Conservation (phyloP, 2,797 vertebrate genomes). For the Micromesistius poutassou region DNA sequence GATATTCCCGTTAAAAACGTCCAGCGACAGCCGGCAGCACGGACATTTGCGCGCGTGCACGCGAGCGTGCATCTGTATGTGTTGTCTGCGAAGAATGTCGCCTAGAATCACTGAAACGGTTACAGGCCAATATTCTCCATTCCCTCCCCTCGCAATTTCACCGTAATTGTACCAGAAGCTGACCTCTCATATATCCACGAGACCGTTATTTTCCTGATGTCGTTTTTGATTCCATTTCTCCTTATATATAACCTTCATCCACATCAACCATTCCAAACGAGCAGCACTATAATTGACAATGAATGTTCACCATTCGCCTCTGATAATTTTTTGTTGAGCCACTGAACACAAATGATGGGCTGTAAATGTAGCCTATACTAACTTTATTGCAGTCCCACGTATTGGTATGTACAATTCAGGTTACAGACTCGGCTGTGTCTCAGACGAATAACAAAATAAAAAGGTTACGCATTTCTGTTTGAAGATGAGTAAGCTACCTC, state of each 20-base stretch:
- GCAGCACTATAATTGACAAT: neutral
- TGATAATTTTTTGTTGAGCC: neutral
- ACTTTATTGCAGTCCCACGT: neutral
- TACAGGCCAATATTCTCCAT: slow-evolving; percentile 46
- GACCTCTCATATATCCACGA: slow-evolving; percentile 67
- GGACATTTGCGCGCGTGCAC: slow-evolving; percentile 15
- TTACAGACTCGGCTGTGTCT: neutral
- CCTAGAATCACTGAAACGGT: slow-evolving; percentile 48
- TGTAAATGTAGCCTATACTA: neutral
- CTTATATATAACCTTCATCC: slow-evolving; percentile 15
- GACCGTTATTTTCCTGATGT: slow-evolving; percentile 59
- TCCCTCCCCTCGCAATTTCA: slow-evolving; percentile 59
- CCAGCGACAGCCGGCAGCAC: neutral
- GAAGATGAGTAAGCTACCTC: slow-evolving; percentile 1
- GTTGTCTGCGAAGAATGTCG: slow-evolving; percentile 43
- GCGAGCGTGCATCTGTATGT: neutral
- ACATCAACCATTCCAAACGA: neutral
- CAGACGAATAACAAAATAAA: neutral
- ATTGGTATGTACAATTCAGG: neutral
- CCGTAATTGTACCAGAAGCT: slow-evolving; percentile 63
- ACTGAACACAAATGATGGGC: neutral
- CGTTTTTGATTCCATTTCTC: slow-evolving; percentile 55
- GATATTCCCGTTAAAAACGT: slow-evolving; percentile 39
- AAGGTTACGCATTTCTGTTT: slow-evolving; percentile 17
- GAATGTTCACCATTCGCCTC: neutral